Base-by-base conservation (phyloP, 2,113 vertebrate species). In the Pachycephala philippinensis region DNA sequence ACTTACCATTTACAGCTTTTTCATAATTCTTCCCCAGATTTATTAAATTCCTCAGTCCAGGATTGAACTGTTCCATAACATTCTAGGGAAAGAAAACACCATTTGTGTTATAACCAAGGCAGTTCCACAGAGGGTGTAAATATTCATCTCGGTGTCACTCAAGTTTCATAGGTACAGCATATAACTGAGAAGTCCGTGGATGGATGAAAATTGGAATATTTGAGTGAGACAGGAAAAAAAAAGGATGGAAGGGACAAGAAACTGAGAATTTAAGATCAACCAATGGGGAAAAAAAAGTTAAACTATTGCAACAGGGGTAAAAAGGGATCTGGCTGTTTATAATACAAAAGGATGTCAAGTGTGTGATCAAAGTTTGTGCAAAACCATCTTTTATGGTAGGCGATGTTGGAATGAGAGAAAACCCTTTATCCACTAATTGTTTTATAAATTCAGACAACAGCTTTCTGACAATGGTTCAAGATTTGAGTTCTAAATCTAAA, bases 11-110 rank as follows among this genome's bases (percentile, higher is more conserved):
- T 85, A 99, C 99, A 45, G 99, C 98, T 97, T 99, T 99, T 97
- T 99, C 99, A 50, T 99, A 99, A 98, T 97, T 99, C 97, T 99
- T 99, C 45, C 99, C 99, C 35, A 99, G 98, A 97, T 99, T 99
- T 96, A 99, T 99, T 97, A 99, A 98, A 96, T 99, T 99, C 95
- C 99, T 98, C 89, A 99, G 98, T 26, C 99, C 99, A 2, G 99
- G 99, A 96, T 99, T 99, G 97, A 99, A 99, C 91, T 99, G 99
- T 78, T 99, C 99, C 99, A 99, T 98, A 93, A 99, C 99, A 99
- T 99, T 99, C 99, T 99, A 94, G 84, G 15, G 89, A 96, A 65
- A 93, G 90, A 96, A 63, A 95, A 60, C 22, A 93, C 84, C 84
- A 90, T 37, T 3, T 19, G 74, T 90, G 68, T 94, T 95, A 96